Evolutionary conservation across 2,888 invertebrate species (phyloP).

Genomic region (Euspilapteryx auroguttella): DNA sequence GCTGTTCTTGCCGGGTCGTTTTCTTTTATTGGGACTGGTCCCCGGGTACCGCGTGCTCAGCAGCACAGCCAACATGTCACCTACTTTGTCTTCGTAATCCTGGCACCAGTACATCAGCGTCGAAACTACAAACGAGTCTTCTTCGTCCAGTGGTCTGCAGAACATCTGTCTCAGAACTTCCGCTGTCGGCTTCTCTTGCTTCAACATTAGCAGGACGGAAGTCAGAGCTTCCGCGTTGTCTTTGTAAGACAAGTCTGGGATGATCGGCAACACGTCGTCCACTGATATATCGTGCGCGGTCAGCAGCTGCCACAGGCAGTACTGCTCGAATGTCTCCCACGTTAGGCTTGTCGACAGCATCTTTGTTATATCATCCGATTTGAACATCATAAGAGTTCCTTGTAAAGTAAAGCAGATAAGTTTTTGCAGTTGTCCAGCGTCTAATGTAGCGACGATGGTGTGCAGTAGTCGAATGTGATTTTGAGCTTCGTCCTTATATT

Average conservation of each 20-base stretch:
- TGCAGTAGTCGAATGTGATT: slow-evolving; percentile 88
- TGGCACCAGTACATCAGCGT: slow-evolving; percentile 94
- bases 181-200: slow-evolving; percentile 87
- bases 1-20: slow-evolving; percentile 76
- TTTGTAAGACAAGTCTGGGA: slow-evolving; percentile 75
- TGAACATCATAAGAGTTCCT: slow-evolving; percentile 83
- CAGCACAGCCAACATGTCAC: slow-evolving; percentile 76
- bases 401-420: slow-evolving; percentile 89
- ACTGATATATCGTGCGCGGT: slow-evolving; percentile 92
- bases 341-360: slow-evolving; percentile 81
- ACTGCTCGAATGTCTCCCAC: slow-evolving; percentile 98
- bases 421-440: slow-evolving; percentile 87
- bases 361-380: slow-evolving; percentile 73
- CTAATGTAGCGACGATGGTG: slow-evolving; percentile 87
- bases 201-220: slow-evolving; percentile 85
- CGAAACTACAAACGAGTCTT: slow-evolving; percentile 89
- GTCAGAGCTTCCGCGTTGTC: slow-evolving; percentile 93
- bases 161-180: slow-evolving; percentile 85
- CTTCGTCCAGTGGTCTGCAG: slow-evolving; percentile 70
- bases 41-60: slow-evolving; percentile 83
- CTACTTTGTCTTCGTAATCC: slow-evolving; percentile 86
- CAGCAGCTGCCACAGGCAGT: slow-evolving; percentile 95
- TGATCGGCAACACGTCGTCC: slow-evolving; percentile 80
- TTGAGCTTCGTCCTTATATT: slow-evolving; percentile 83
- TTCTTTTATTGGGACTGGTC: slow-evolving; percentile 88